These are phyloP conservation scores for Choristoneura rosaceana DNA, from an alignment of 2,888 invertebrate genomes.

Conservation along the genomic window DNA sequence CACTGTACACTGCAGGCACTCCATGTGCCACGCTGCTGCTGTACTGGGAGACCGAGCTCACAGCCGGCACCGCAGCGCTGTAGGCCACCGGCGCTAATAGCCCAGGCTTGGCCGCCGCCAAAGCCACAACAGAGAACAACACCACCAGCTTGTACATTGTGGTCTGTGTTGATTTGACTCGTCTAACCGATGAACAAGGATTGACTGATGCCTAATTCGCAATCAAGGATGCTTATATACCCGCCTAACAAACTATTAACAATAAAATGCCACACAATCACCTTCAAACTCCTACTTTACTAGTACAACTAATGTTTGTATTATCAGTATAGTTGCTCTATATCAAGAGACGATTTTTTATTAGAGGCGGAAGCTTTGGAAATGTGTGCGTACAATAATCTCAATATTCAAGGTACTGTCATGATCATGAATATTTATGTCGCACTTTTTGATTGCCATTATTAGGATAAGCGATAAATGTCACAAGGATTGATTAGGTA, in stretches of 20 bases:
- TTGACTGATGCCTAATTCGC: slow-evolving; percentile 71
- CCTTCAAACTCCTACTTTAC: slow-evolving; percentile 64
- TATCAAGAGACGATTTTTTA: slow-evolving; percentile 50
- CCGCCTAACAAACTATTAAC: slow-evolving; percentile 49
- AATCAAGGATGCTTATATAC: slow-evolving; percentile 72
- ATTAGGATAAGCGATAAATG: slow-evolving; percentile 12
- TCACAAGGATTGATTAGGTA: not conserved
- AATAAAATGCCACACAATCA: slow-evolving; percentile 69
- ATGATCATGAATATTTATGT: slow-evolving; percentile 36
- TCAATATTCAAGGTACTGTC: slow-evolving; percentile 46
- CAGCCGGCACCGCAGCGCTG: slow-evolving; percentile 57
- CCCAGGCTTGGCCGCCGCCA: slow-evolving; percentile 84
- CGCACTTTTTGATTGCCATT: slow-evolving; percentile 8
- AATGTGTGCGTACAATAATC: slow-evolving; percentile 43
- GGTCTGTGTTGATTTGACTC: slow-evolving; percentile 73
- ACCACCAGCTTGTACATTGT: slow-evolving; percentile 85
- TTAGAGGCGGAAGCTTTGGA: slow-evolving; percentile 54
- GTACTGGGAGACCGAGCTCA: slow-evolving; percentile 60
- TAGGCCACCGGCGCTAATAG: slow-evolving; percentile 65
- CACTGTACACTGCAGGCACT: slow-evolving; percentile 47
- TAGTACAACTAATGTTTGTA: slow-evolving; percentile 43
- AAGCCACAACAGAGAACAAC: slow-evolving; percentile 86
- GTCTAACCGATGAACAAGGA: slow-evolving; percentile 64
- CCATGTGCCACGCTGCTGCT: slow-evolving; percentile 63
- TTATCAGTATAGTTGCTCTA: slow-evolving; percentile 23